Percentiles rank a stretch among this genome's conserved stretches.
phyloP scores from a whole-genome alignment of 2,113 vertebrate genomes.

The Prietella phreatophila region DNA sequence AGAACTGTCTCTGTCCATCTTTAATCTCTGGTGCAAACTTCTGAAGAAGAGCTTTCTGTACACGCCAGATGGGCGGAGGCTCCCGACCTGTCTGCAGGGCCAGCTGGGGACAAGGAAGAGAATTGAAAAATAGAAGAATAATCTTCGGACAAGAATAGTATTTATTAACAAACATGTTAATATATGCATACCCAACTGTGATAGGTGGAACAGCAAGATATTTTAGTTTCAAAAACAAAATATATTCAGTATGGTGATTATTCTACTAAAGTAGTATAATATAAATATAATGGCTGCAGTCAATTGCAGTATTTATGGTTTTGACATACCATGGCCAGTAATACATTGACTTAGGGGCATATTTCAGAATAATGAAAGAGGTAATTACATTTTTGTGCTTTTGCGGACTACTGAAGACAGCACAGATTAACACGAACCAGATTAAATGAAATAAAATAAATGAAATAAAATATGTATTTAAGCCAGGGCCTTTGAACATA shows the following conservation, averaged over 20 bases:
- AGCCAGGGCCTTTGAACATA: not conserved
- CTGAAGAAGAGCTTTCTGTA: slow-evolving; percentile 90
- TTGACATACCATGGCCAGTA: not conserved
- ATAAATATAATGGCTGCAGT: not conserved
- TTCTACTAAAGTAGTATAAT: not conserved
- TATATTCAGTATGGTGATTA: not conserved
- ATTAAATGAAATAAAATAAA: not conserved
- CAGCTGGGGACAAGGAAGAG: slow-evolving; percentile 64
- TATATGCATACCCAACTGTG: not conserved
- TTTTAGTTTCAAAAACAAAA: not conserved
- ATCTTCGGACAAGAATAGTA: not conserved
- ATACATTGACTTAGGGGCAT: not conserved
- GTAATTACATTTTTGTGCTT: not conserved
- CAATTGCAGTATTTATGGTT: not conserved
- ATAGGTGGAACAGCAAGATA: not conserved
- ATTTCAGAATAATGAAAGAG: not conserved
- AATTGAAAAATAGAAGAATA: not conserved
- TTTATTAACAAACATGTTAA: not conserved
- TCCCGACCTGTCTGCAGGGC: slow-evolving; percentile 86
- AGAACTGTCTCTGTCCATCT: slow-evolving; percentile 91
- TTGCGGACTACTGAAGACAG: not conserved
- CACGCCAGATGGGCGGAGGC: slow-evolving; percentile 89
- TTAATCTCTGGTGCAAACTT: slow-evolving; percentile 94
- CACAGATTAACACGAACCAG: not conserved
- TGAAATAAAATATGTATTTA: not conserved